Evolutionary conservation across 2,888 invertebrate genomes (phyloP).

Genomic region (Limnephilus auricula): DNA sequence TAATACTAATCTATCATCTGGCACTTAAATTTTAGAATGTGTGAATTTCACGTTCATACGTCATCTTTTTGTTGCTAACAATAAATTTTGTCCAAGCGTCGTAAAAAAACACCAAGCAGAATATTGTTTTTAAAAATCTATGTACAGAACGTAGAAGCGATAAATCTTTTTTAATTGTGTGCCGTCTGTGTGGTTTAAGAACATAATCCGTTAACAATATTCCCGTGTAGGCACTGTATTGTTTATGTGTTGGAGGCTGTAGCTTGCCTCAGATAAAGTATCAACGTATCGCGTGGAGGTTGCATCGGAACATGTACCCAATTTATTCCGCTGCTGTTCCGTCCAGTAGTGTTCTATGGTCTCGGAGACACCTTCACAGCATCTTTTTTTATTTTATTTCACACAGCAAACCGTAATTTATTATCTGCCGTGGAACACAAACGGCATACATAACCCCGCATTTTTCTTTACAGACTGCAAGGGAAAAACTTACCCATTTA

Average conservation of each 20-base stretch:
- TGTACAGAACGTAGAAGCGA: conserved; percentile 15
- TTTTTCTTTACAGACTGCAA: not conserved
- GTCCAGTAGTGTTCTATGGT: conserved; percentile 23
- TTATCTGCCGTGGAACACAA: conserved; percentile 30
- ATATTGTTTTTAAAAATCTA: not conserved
- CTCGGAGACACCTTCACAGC: conserved; percentile 39
- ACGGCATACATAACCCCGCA: conserved; percentile 7
- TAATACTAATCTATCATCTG: not conserved
- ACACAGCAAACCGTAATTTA: conserved; percentile 57
- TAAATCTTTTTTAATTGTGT: conserved; percentile 46
- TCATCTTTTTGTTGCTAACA: not conserved
- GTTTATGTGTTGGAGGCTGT: conserved; percentile 8
- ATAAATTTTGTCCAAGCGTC: not conserved
- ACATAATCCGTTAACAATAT: conserved; percentile 23
- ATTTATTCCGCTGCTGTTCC: conserved; percentile 34
- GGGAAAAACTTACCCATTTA: conserved; percentile 7
- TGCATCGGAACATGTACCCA: conserved; percentile 42
- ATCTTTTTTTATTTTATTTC: conserved; percentile 52
- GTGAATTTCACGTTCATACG: conserved; percentile 17
- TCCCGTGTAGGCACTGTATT: conserved; percentile 15
- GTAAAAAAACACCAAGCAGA: not conserved
- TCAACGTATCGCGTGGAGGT: conserved; percentile 17
- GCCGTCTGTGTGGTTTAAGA: conserved; percentile 19
- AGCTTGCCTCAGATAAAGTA: conserved; percentile 2
- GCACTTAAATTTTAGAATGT: not conserved